phyloP scores from a whole-genome alignment of 2,113 vertebrate species.

The Apaloderma vittatum region DNA sequence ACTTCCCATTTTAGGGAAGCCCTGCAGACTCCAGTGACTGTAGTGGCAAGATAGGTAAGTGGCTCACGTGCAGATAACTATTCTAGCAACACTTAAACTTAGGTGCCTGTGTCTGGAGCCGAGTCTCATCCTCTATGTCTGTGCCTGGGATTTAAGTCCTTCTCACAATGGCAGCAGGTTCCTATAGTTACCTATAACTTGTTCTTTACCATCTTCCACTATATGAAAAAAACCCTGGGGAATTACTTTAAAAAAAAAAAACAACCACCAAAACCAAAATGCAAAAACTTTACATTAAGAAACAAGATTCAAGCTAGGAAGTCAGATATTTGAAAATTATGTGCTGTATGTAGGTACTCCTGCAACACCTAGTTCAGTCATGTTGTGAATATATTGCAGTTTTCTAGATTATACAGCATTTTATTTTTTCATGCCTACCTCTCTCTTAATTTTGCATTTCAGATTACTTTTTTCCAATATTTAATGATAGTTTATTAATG shows the following conservation, averaged over 20 bases:
- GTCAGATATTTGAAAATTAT: background rate
- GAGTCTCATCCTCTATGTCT: background rate
- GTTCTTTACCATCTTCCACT: background rate
- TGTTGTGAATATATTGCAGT: background rate
- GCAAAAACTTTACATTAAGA: background rate
- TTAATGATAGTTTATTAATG: background rate
- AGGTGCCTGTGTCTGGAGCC: background rate
- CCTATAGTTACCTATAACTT: background rate
- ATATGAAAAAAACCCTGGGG: background rate
- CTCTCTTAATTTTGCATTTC: background rate
- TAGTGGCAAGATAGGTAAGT: background rate
- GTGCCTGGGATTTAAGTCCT: background rate
- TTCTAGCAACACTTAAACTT: background rate
- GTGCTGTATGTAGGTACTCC: background rate
- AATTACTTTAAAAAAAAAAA: rapidly evolving
- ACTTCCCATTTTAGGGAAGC: background rate
- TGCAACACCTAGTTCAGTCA: background rate
- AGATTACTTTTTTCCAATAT: background rate
- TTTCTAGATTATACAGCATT: background rate
- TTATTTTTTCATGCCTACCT: background rate
- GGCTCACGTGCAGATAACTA: rapidly evolving
- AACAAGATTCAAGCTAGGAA: background rate
- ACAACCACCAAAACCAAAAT: background rate
- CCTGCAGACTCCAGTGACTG: background rate
- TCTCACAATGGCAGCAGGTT: background rate